Evolutionary conservation across 2,113 vertebrate species (phyloP), one percentile per base, ranked within the genome.

Genomic region (Anguilla rostrata): DNA sequence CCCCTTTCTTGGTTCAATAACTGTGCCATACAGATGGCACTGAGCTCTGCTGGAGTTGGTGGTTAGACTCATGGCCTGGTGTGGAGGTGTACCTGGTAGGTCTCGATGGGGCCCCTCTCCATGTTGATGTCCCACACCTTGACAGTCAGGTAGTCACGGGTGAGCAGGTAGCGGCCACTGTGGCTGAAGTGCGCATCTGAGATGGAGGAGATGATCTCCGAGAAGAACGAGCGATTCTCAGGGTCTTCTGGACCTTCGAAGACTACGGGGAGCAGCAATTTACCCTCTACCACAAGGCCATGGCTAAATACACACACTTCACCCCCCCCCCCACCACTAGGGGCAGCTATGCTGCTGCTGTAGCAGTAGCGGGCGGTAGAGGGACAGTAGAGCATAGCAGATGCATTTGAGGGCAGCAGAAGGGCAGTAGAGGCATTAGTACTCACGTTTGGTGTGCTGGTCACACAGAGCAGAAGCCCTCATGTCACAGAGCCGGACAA

Each of bases 401-500:
- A 14, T 8, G 4, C 26, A 75, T 5, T 34, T 34, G n/a, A 14
- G n/a, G 60, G n/a, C n/a, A 75, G 66, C 34, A 29, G 9, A 11
- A 75, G 18, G 63, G 20, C 8, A 75, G 71, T 26, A 75, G n/a
- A n/a, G 71, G 71, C 71, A 75, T n/a, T 75, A 34, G 6, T 8
- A 75, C n/a, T n/a, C 11, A 34, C n/a, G 71, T 75, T 75, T 75
- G 71, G 6, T 95, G 92, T 97, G 96, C 89, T 95, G 95, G 92
- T 97, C 96, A n/a, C 96, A 97, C 85, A 97, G 95, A 8, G 96
- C 96, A 0, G 96, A 95, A 0, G 96, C 95, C 57, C 96, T 93
- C 96, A 97, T 97, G 92, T 97, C 96, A 0, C 96, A 97, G 75
- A 97, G 94, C 82, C 96, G 92, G 91, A 97, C 91, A 9, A 95